Evolutionary conservation across 1,140 invertebrate genomes (phyloP).

Genomic region (Eupeodes corollae): DNA sequence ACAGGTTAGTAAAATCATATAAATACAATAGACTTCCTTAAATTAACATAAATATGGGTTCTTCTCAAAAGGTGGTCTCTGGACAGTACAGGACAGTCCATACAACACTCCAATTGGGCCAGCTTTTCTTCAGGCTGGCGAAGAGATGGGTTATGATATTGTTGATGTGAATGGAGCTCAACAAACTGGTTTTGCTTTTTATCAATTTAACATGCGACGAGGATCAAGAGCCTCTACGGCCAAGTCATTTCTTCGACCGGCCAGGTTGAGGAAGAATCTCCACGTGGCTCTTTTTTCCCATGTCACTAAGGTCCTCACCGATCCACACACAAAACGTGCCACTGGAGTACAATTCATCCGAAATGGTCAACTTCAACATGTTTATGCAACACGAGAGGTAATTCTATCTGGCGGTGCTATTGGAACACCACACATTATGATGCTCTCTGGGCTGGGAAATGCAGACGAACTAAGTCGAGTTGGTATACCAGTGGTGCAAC

Average conservation of each 20-base stretch:
- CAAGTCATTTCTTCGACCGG: conserved; percentile 69
- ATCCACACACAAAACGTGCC: conserved; percentile 54
- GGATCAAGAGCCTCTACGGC: conserved; percentile 65
- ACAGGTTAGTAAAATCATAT: conserved; percentile 42
- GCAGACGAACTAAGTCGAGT: conserved; percentile 53
- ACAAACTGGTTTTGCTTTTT: conserved; percentile 70
- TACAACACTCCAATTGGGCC: conserved; percentile 68
- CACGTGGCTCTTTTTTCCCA: conserved; percentile 64
- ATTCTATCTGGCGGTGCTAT: conserved; percentile 69
- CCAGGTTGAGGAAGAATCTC: conserved; percentile 57
- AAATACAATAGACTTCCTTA: neutral
- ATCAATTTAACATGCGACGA: conserved; percentile 70
- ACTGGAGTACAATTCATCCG: conserved; percentile 68
- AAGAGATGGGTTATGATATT: conserved; percentile 82
- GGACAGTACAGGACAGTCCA: conserved; percentile 68
- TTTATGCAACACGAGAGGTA: conserved; percentile 63
- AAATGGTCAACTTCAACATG: conserved; percentile 50
- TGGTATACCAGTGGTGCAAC: conserved; percentile 53
- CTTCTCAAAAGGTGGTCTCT: conserved; percentile 54
- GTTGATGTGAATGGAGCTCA: conserved; percentile 63
- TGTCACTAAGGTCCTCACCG: conserved; percentile 63
- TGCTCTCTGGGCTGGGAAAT: conserved; percentile 77
- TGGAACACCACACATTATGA: conserved; percentile 65
- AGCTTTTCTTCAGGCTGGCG: conserved; percentile 76
- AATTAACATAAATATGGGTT: too few species aligned